These are phyloP conservation scores for Philonicus albiceps DNA, from an alignment of 2,888 invertebrate genomes.

Conservation along the genomic window DNA sequence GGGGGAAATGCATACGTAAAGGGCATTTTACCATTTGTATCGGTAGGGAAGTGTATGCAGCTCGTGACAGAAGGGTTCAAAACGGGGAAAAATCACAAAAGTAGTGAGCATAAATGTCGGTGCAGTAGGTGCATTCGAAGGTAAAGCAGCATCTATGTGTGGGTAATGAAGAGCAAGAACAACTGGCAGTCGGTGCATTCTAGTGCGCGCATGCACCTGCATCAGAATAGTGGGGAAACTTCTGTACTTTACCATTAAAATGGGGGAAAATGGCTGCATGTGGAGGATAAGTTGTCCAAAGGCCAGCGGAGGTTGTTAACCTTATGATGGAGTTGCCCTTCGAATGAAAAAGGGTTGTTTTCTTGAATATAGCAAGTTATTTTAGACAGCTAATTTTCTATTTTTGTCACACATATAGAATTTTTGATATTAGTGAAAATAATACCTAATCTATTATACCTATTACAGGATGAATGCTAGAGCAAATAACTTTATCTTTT, in stretches of 20 bases:
- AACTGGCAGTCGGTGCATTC: neutral
- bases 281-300: neutral
- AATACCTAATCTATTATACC: neutral
- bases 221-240: neutral
- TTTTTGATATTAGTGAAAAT: neutral
- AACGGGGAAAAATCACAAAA: neutral
- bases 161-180: neutral
- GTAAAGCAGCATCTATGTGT: neutral
- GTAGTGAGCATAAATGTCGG: neutral
- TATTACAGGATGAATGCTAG: too few relatives aligned
- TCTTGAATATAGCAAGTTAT: neutral
- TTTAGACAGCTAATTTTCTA: neutral
- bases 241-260: neutral
- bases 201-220: neutral
- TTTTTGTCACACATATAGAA: neutral
- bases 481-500: too few relatives aligned
- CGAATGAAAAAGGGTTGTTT: neutral
- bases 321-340: neutral
- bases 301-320: neutral
- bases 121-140: neutral
- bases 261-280: neutral
- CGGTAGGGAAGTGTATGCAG: neutral
- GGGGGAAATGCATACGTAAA: neutral
- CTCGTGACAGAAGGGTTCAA: neutral
- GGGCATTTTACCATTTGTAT: neutral